Base-by-base conservation (phyloP, 2,113 vertebrate species). In the Cyprinodon brontotheroides region DNA sequence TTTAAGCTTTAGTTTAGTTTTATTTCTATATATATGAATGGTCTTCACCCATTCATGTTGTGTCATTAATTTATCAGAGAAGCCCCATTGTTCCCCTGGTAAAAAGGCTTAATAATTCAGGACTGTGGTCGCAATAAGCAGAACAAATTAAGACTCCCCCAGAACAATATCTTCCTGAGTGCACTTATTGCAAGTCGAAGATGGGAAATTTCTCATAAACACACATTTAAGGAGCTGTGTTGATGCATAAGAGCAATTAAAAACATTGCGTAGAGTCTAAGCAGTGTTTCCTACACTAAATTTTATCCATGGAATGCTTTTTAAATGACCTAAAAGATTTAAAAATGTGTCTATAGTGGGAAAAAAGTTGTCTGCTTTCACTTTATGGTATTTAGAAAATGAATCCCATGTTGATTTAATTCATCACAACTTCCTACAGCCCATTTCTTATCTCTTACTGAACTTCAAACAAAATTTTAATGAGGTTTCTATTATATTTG, bases 141-240 rank as follows among this genome's bases (percentile, higher is more conserved):
- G 50, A 20, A 20, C 17, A n/a, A 20, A 3, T 57, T 20, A 57
- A 57, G 50, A 57, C 20, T 57, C 50, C 63, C 70, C 82, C 66
- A 8, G 70, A 84, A 69, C 66, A 70, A 8, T 75, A 77, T 79
- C 74, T 75, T 69, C 74, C 65, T 0, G 63, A 75, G 36, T 41
- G 20, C 20, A 57, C 50, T 57, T 57, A 57, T 57, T 57, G 50
- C 50, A 53, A 53, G 50, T 53, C 50, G n/a, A 8, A 72, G 78
- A 73, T 74, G 61, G 65, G 36, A 72, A 77, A 66, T 86, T 11
- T 29, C 77, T 66, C 68, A 6, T 0, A 74, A 83, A 64, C 79
- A 69, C 75, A 36, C 38, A 11, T 38, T 37, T 5, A 72, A 81
- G 61, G 47, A 74, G 71, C 77, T 75, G 43, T 68, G 59, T 59